Base-by-base conservation (phyloP, 2,888 invertebrate species). In the Mechanitis messenoides region DNA sequence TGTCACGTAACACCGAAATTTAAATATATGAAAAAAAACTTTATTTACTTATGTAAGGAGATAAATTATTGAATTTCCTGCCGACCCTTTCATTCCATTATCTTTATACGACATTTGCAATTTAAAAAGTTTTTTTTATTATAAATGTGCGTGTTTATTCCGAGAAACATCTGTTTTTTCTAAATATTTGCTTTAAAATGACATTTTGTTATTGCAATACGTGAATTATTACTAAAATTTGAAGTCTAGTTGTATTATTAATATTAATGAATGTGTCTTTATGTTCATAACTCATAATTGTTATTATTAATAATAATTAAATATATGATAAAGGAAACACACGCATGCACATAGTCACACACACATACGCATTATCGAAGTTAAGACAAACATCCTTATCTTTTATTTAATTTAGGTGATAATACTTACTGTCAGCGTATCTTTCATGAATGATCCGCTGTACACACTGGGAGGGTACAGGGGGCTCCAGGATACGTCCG, bases 401-500 rank as follows among this genome's bases (percentile, higher is more conserved):
- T 50, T 31, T 31, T 50, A 50, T 50, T 50, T 50, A 31, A 50
- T 6, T n/a, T 47, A 47, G 9, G 31, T 31, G 31, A 31, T 50
- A 53, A 12, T 42, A 92, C 92, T 94, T 91, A 94, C 94, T 93
- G 84, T 94, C 94, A 67, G 92, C 92, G 71, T 92, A 93, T 81
- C 93, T 91, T 78, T 94, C 94, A 74, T 94, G 94, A 65, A 94
- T 92, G 66, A 89, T 87, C 69, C 96, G 92, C 81, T 95, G 93
- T 20, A 95, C 93, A 75, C 96, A 96, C 54, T 93, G 90, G 33
- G 92, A 89, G 20, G 96, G 95, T 64, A 94, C 92, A 3, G 96
- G 96, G 11, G 95, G 93, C 80, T 96, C 96, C 73, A 96, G 83
- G 75, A 94, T 93, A 69, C 95, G 92, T 42, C 95, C 95, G 75